Evolutionary conservation across 53 echinoderm and acorn worm species (phyloP), one percentile per base, ranked within the genome.

Genomic region (Paelopatides confundens): DNA sequence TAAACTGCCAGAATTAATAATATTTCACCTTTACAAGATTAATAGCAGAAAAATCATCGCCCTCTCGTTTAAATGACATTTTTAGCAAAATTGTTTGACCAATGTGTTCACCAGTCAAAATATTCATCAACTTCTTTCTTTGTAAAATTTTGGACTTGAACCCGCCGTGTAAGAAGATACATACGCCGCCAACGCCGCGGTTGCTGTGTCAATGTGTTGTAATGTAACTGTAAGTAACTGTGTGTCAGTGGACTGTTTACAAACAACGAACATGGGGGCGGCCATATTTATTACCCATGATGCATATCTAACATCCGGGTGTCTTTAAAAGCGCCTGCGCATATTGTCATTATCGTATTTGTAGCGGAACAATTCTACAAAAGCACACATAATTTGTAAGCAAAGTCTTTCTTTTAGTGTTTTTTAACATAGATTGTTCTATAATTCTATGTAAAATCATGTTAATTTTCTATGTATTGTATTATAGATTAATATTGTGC

Each of bases 51-150:
- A 38, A 65, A 71, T 96, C 96, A 85, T 94, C 93, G 17, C 96
- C 94, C 27, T 96, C 96, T 54, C 96, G 83, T 89, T 94, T 96
- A 71, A 96, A 96, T 10, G 96, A 94, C 94, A 96, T 96, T 28
- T 46, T 77, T 43, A n/a, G n/a, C n/a, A n/a, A n/a, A n/a, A n/a
- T n/a, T n/a, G n/a, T n/a, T n/a, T n/a, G n/a, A n/a, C n/a, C n/a
- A n/a, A n/a, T n/a, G n/a, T n/a, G n/a, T n/a, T n/a, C n/a, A n/a
- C n/a, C n/a, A n/a, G n/a, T n/a, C n/a, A n/a, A n/a, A n/a, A n/a
- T n/a, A n/a, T 40, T 43, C 1, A 12, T 43, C 5, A 43, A 43
- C 12, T 12, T 43, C 12, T 12, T 43, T 43, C 43, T 43, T 11
- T 43, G 43, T 43, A 43, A 7, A 43, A 11, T 43, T n/a, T n/a